Percentiles rank a stretch among this genome's conserved stretches.
Conservation (phyloP, 2,888 invertebrate genomes). For the Troides helena region DNA sequence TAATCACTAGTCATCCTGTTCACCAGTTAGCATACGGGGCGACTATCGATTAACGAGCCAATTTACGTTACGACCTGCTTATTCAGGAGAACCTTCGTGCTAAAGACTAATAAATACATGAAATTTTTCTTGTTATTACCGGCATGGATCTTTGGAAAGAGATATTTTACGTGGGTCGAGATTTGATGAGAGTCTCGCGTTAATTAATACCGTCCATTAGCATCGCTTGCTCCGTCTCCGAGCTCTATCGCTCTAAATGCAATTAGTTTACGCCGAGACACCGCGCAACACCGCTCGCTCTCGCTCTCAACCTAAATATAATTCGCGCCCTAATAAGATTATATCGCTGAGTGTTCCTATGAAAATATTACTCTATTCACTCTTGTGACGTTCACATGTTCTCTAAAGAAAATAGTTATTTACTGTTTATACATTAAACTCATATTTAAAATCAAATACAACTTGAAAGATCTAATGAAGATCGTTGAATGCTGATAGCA, state of each 20-base stretch:
- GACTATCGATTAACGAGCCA: not conserved
- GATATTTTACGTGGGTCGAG: slow-evolving; percentile 60
- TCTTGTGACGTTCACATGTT: slow-evolving; percentile 8
- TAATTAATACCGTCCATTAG: slow-evolving; percentile 79
- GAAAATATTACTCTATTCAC: slow-evolving; percentile 53
- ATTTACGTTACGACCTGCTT: not conserved
- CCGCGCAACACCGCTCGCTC: slow-evolving; percentile 62
- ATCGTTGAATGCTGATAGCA: too few species aligned
- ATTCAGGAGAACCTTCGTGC: slow-evolving; percentile 2
- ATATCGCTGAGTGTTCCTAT: slow-evolving; percentile 62
- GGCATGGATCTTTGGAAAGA: slow-evolving; percentile 40
- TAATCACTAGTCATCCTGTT: slow-evolving; percentile 1
- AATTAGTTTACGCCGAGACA: slow-evolving; percentile 68
- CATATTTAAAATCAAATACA: too few species aligned
- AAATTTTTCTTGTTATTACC: slow-evolving; percentile 18
- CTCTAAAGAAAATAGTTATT: not conserved
- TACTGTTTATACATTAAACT: not conserved
- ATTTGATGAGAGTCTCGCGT: slow-evolving; percentile 71
- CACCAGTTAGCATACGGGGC: not conserved
- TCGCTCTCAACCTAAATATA: slow-evolving; percentile 69
- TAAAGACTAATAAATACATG: slow-evolving; percentile 3
- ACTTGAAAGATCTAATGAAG: too few species aligned
- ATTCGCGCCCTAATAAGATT: slow-evolving; percentile 71
- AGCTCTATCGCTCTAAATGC: slow-evolving; percentile 71
- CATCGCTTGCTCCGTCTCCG: slow-evolving; percentile 67